Evolutionary conservation across 2,113 vertebrate species (phyloP).

Genomic region (Actenoides hombroni): DNA sequence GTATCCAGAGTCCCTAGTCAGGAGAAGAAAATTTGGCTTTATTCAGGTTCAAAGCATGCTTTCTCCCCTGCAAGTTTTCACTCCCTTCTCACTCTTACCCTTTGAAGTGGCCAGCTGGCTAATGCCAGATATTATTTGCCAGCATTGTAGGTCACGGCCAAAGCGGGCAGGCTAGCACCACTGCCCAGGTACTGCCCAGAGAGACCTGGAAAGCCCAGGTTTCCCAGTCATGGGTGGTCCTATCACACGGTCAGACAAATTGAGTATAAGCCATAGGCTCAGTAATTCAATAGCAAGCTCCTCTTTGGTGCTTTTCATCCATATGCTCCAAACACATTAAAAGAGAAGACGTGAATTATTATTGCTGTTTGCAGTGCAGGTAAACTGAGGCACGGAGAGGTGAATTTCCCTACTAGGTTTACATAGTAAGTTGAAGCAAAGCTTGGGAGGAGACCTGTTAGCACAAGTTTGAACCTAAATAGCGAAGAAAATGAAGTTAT

Average conservation of each 20-base stretch:
- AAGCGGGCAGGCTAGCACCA: neutral
- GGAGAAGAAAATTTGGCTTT: neutral
- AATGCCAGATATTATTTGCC: neutral
- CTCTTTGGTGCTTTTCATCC: neutral
- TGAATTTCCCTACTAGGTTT: neutral
- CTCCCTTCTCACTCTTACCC: neutral
- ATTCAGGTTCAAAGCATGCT: neutral
- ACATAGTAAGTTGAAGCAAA: neutral
- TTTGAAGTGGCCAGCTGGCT: neutral
- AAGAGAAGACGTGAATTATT: neutral
- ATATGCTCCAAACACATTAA: neutral
- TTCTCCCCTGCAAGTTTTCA: neutral
- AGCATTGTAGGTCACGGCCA: neutral
- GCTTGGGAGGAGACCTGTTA: slow-evolving; percentile 39
- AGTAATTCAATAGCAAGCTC: neutral
- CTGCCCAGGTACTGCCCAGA: neutral
- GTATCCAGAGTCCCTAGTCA: neutral
- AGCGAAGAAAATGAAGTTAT: slow-evolving; percentile 47
- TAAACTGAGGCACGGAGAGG: neutral
- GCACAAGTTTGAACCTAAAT: slow-evolving; percentile 57
- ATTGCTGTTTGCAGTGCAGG: neutral
- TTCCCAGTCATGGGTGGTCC: neutral
- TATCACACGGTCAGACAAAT: neutral
- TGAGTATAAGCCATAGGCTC: neutral
- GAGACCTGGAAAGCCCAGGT: neutral